Conservation (phyloP, 2,113 vertebrate species). For the Psammodynastes pulverulentus region DNA sequence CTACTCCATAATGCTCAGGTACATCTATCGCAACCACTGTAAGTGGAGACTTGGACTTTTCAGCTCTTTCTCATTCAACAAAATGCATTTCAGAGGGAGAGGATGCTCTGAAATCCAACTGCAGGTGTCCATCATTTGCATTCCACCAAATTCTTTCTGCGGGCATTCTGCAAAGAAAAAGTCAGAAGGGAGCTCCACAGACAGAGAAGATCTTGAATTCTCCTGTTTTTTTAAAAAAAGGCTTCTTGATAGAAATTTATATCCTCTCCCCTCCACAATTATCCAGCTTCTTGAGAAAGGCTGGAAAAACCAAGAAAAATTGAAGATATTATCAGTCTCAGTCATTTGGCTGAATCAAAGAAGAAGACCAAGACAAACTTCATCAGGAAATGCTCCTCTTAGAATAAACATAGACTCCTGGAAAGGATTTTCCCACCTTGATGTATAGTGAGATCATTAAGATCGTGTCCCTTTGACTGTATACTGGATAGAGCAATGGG, state of each 20-base stretch:
- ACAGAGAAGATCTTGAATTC: background rate
- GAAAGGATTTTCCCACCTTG: background rate
- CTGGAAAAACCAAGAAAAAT: background rate
- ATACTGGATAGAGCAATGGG: background rate
- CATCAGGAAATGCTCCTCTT: background rate
- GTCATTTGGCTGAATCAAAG: background rate
- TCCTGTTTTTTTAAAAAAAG: background rate
- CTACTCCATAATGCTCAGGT: background rate
- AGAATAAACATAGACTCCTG: background rate
- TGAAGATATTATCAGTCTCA: background rate
- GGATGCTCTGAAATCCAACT: background rate
- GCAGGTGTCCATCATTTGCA: background rate
- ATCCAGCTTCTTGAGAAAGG: background rate
- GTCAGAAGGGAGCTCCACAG: background rate
- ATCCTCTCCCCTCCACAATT: background rate
- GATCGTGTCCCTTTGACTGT: background rate
- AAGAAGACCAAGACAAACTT: background rate
- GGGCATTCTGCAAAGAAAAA: background rate
- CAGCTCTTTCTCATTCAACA: background rate
- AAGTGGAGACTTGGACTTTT: background rate
- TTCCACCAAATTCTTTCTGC: background rate
- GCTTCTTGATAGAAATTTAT: background rate
- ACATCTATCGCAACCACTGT: background rate
- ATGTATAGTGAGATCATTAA: background rate
- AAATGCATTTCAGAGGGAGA: background rate